These are phyloP conservation scores for Dynastes grantii DNA, from an alignment of 2,888 invertebrate genomes.

Conservation along the genomic window DNA sequence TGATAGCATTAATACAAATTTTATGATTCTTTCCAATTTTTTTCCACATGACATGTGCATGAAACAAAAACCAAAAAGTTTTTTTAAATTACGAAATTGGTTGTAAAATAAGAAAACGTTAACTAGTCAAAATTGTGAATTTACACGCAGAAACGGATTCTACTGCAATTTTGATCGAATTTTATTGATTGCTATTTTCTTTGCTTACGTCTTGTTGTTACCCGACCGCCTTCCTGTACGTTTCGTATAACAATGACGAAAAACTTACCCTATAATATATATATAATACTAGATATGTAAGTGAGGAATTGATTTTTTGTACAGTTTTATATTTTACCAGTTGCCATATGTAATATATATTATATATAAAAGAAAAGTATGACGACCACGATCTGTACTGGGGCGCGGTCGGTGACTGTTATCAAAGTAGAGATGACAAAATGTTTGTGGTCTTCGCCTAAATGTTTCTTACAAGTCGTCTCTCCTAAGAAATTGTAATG, in stretches of 20 bases:
- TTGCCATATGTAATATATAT: constrained; percentile 48
- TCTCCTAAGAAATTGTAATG: constrained; percentile 46
- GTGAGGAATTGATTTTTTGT: constrained; percentile 63
- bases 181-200: constrained; percentile 48
- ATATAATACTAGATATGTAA: constrained; percentile 43
- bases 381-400: constrained; percentile 44
- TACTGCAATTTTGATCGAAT: constrained; percentile 31
- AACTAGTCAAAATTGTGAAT: constrained; percentile 39
- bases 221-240: constrained; percentile 38
- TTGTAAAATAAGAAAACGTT: constrained; percentile 13
- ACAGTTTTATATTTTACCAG: constrained; percentile 59
- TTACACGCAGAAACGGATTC: constrained; percentile 9
- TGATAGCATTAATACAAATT: neutral
- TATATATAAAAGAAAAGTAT: constrained; percentile 39
- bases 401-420: constrained; percentile 47
- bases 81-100: constrained; percentile 1
- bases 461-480: constrained; percentile 53
- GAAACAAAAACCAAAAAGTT: neutral
- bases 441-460: constrained; percentile 51
- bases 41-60: neutral
- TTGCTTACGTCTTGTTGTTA: constrained; percentile 51
- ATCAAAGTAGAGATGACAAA: constrained; percentile 47
- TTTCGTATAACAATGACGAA: constrained; percentile 43
- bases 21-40: neutral
- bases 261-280: constrained; percentile 41